phyloP scores from a whole-genome alignment of 2,797 vertebrate species.

The Cirrhinus molitorella region DNA sequence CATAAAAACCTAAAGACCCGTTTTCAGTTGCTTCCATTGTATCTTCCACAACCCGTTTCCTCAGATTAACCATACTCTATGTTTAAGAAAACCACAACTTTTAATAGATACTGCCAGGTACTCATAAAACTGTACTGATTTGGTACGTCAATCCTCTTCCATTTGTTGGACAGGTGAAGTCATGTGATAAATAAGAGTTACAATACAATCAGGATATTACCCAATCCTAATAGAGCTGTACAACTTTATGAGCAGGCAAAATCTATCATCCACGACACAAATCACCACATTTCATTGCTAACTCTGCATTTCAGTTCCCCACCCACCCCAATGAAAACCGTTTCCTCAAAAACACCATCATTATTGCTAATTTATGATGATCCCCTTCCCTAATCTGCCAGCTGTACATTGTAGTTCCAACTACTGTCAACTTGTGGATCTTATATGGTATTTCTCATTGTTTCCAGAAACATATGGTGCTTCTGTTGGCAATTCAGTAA shows the following conservation, averaged over 20 bases:
- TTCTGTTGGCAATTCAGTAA: constrained; percentile 57
- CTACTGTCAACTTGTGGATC: neutral
- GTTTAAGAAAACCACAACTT: constrained; percentile 24
- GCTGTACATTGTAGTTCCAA: constrained; percentile 10
- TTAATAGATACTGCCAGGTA: neutral
- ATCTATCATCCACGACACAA: constrained; percentile 16
- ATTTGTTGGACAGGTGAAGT: neutral
- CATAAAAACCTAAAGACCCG: constrained; percentile 66
- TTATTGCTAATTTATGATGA: constrained; percentile 39
- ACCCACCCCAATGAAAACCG: neutral
- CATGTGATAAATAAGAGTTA: neutral
- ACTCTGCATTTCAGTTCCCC: neutral
- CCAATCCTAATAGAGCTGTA: constrained; percentile 12
- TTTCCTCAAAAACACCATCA: constrained; percentile 33
- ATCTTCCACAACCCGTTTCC: constrained; percentile 35
- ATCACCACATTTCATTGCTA: constrained; percentile 17
- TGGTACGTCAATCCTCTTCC: neutral
- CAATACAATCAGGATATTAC: neutral
- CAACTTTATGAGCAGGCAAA: constrained; percentile 24
- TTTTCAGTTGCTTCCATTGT: constrained; percentile 48
- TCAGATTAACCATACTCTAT: neutral
- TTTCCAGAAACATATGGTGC: neutral
- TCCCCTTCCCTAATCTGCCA: neutral
- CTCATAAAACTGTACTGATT: constrained; percentile 32
- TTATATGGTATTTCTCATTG: constrained; percentile 22